A percentile compares a stretch with the other conserved stretches of the same genome.
Conservation (phyloP, 2,797 vertebrate genomes). For the Melanotaenia parkinsoni region DNA sequence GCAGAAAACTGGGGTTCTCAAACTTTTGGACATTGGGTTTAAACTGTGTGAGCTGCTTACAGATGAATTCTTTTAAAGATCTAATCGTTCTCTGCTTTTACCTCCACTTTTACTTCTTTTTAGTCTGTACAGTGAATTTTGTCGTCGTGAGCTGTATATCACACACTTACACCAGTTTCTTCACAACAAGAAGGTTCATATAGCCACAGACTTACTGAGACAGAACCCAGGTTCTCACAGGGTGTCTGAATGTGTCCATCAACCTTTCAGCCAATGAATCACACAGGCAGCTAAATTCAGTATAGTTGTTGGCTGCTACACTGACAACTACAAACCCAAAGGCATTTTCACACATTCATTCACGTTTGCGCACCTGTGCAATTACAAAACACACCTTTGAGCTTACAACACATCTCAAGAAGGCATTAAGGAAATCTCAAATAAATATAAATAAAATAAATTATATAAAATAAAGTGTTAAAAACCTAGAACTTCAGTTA, state of each 20-base stretch:
- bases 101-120: conserved; percentile 3
- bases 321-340: conserved; percentile 20
- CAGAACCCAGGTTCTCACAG: conserved; percentile 15
- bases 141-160: not conserved
- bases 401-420: conserved; percentile 60
- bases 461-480: conserved; percentile 70
- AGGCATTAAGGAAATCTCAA: conserved; percentile 72
- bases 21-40: not conserved
- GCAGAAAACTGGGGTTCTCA: not conserved
- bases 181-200: conserved; percentile 9
- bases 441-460: conserved; percentile 82
- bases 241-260: conserved; percentile 22
- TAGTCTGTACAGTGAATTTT: not conserved
- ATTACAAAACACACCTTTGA: conserved; percentile 46
- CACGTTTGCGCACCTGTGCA: conserved; percentile 31
- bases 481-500: conserved; percentile 61
- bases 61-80: not conserved
- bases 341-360: conserved; percentile 15
- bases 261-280: conserved; percentile 25
- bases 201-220: conserved; percentile 1
- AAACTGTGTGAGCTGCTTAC: not conserved
- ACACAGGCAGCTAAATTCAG: conserved; percentile 35
- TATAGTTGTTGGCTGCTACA: conserved; percentile 29
- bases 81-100: not conserved
- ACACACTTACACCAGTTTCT: conserved; percentile 20